Evolutionary conservation across 2,888 invertebrate genomes (phyloP).

Genomic region (Morinoia aosen): DNA sequence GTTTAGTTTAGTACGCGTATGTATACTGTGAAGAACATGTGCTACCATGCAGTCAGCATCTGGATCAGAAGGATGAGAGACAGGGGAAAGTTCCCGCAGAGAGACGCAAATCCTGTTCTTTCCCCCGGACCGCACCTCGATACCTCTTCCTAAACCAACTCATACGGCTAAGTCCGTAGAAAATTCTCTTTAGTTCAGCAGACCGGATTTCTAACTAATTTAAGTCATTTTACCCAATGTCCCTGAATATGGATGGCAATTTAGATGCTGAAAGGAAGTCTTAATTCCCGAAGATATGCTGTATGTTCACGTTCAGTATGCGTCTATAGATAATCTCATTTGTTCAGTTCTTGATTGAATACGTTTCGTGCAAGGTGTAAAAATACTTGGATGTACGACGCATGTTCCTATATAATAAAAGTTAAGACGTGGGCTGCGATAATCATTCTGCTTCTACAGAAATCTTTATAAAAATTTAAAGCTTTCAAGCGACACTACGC

Average conservation of each 20-base stretch:
- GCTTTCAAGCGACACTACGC: too few species aligned
- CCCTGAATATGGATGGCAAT: background rate
- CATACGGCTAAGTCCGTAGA: background rate
- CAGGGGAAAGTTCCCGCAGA: background rate
- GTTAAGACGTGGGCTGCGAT: too few species aligned
- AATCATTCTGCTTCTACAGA: too few species aligned
- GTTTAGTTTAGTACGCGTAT: background rate
- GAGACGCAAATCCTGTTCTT: background rate
- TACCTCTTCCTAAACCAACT: background rate
- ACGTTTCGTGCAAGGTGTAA: background rate
- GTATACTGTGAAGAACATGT: background rate
- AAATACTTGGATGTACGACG: background rate
- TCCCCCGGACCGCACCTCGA: too few species aligned
- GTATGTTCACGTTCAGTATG: too few species aligned
- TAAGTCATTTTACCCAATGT: too few species aligned
- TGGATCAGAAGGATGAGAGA: background rate
- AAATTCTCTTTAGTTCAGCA: background rate
- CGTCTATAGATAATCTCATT: background rate
- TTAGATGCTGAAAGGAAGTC: background rate
- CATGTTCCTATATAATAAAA: too few species aligned
- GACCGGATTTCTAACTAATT: too few species aligned
- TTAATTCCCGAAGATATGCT: too few species aligned
- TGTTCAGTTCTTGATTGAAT: background rate
- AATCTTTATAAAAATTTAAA: too few species aligned
- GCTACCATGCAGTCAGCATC: background rate